A percentile compares a stretch with the other conserved stretches of the same genome.
phyloP scores from a whole-genome alignment of 2,888 invertebrate species.

The Drosophila falleni region DNA sequence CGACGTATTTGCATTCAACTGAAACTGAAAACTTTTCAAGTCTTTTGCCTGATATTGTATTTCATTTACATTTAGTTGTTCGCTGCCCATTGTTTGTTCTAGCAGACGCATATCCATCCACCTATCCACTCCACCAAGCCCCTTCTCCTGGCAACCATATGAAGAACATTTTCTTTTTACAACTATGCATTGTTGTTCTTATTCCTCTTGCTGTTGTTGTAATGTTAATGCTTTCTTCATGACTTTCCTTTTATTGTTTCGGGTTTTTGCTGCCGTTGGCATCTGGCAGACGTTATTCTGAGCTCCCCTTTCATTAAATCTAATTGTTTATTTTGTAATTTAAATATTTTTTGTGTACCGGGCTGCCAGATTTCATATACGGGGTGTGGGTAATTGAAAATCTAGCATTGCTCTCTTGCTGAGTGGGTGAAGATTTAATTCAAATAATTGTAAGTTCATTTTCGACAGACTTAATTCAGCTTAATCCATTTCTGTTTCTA shows the following conservation, averaged over 20 bases:
- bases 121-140: slow-evolving; percentile 11
- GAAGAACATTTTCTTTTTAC: slow-evolving; percentile 57
- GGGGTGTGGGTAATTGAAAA: slow-evolving; percentile 72
- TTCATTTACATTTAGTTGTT: slow-evolving; percentile 57
- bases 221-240: slow-evolving; percentile 67
- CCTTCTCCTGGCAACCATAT: slow-evolving; percentile 32
- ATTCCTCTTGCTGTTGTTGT: slow-evolving; percentile 32
- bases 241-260: slow-evolving; percentile 67
- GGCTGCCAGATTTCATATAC: slow-evolving; percentile 30
- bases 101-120: slow-evolving; percentile 23
- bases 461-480: slow-evolving; percentile 17
- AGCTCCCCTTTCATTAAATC: slow-evolving; percentile 60
- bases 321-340: slow-evolving; percentile 81
- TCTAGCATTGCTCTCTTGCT: slow-evolving; percentile 24
- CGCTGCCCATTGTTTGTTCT: slow-evolving; percentile 42
- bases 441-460: slow-evolving; percentile 33
- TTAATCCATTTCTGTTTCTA: slow-evolving; percentile 32
- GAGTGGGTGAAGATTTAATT: slow-evolving; percentile 25
- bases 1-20: slow-evolving; percentile 42
- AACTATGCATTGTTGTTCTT: slow-evolving; percentile 58
- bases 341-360: slow-evolving; percentile 64
- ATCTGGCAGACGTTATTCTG: slow-evolving; percentile 48
- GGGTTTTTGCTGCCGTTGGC: slow-evolving; percentile 56
- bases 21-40: slow-evolving; percentile 70
- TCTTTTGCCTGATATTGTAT: slow-evolving; percentile 62